Evolutionary conservation across 2,113 vertebrate species (phyloP).

Genomic region (Nothobranchius kuhntae): DNA sequence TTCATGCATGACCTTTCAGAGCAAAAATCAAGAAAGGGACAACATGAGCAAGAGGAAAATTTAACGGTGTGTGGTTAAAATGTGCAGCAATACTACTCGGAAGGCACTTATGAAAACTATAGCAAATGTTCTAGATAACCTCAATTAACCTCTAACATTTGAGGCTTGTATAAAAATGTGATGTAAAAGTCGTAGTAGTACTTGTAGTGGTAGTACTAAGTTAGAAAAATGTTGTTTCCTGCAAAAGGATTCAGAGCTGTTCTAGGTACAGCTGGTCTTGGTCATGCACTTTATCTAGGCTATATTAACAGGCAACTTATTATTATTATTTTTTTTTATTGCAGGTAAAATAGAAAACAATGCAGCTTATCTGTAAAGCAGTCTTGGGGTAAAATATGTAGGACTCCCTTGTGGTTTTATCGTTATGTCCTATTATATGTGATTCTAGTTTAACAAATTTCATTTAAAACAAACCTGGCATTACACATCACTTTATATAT

Average conservation of each 20-base stretch:
- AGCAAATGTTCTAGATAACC: slow-evolving; percentile 26
- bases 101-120: slow-evolving; percentile 39
- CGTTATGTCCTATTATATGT: slow-evolving; percentile 1
- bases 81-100: slow-evolving; percentile 4
- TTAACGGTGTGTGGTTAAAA: background rate
- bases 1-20: slow-evolving; percentile 27
- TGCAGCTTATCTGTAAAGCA: background rate
- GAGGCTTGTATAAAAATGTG: slow-evolving; percentile 21
- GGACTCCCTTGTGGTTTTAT: background rate
- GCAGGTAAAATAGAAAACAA: background rate
- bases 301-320: background rate
- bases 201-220: too few species aligned
- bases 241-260: slow-evolving; percentile 34
- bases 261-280: slow-evolving; percentile 22
- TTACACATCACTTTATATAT: slow-evolving; percentile 19
- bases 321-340: background rate
- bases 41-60: background rate
- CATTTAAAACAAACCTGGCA: slow-evolving; percentile 2
- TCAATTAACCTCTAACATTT: slow-evolving; percentile 15
- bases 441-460: background rate
- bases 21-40: slow-evolving; percentile 5
- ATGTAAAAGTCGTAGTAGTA: background rate
- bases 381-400: slow-evolving; percentile 5
- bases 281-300: slow-evolving; percentile 61
- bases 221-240: slow-evolving; percentile 1